Evolutionary conservation across 2,797 vertebrate species (phyloP).

Genomic region (Siniperca undulata): DNA sequence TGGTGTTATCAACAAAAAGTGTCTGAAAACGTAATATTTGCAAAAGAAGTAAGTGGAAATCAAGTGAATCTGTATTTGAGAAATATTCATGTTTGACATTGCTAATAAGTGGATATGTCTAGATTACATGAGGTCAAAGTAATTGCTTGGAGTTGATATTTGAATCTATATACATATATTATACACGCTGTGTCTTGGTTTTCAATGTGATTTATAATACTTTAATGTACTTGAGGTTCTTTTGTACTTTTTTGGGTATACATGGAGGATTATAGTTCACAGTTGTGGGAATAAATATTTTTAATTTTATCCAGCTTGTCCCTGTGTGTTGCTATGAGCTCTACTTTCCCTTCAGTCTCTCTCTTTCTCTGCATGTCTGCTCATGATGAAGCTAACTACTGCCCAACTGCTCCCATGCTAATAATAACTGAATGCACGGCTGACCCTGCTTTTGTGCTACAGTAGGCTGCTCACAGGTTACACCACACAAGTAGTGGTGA

Average conservation of each 20-base stretch:
- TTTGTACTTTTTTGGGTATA: constrained; percentile 94
- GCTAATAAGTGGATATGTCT: constrained; percentile 84
- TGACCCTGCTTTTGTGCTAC: constrained; percentile 73
- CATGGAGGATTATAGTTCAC: constrained; percentile 85
- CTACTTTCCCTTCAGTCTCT: constrained; percentile 59
- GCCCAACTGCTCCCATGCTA: constrained; percentile 65
- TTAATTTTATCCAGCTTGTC: constrained; percentile 85
- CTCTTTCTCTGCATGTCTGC: constrained; percentile 71
- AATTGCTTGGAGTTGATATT: constrained; percentile 84
- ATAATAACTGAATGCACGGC: constrained; percentile 74
- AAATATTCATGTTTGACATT: constrained; percentile 85
- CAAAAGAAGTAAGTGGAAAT: constrained; percentile 74
- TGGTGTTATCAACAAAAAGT: constrained; percentile 90
- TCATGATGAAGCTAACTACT: constrained; percentile 67
- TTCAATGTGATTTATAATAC: constrained; percentile 92
- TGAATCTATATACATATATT: constrained; percentile 79
- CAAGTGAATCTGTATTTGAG: constrained; percentile 75
- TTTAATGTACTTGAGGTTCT: constrained; percentile 87
- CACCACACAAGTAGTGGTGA: constrained; percentile 31
- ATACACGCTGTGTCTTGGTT: constrained; percentile 83
- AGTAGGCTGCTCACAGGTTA: constrained; percentile 60
- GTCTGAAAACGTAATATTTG: constrained; percentile 79
- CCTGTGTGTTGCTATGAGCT: constrained; percentile 81
- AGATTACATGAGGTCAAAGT: constrained; percentile 82
- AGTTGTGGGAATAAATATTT: constrained; percentile 93